Conservation (phyloP, 2,888 invertebrate species). For the Pseudoips prasinana region DNA sequence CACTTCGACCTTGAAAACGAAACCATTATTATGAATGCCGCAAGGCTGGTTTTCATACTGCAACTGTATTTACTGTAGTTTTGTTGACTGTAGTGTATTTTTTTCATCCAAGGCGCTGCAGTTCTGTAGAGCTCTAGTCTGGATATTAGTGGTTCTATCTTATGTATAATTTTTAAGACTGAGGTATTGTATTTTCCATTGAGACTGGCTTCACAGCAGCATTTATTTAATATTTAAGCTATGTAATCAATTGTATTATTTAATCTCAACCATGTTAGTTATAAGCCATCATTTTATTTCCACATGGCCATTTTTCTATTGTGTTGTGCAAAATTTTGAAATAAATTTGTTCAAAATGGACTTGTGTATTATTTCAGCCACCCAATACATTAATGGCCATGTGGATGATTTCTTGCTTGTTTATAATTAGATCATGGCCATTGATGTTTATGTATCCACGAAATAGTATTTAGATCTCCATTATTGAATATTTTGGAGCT, state of each 20-base stretch:
- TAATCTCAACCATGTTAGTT: constrained; percentile 24
- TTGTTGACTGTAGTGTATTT: no score
- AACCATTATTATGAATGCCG: no score
- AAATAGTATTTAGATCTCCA: no score
- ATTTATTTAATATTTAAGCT: constrained; percentile 26
- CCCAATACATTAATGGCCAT: constrained; percentile 74
- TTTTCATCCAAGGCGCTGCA: no score
- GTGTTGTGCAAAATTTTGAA: constrained; percentile 50
- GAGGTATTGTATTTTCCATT: constrained; percentile 1
- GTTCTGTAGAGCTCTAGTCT: no score
- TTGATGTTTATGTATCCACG: no score
- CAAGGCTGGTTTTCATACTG: no score
- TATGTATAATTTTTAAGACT: constrained; percentile 11
- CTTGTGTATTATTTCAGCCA: constrained; percentile 62
- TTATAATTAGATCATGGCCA: constrained; percentile 60
- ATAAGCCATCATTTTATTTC: constrained; percentile 48
- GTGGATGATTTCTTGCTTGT: constrained; percentile 49
- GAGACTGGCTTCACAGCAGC: constrained; percentile 8
- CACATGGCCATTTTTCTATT: constrained; percentile 78
- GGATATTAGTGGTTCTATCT: no score
- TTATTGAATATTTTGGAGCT: no score
- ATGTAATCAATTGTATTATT: constrained; percentile 28
- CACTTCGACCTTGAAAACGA: no score
- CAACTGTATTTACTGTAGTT: no score
- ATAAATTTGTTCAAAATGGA: constrained; percentile 55